Percentiles rank a stretch among this genome's conserved stretches.
Conservation (phyloP, 2,797 vertebrate species). For the Paramormyrops hopkinsi region DNA sequence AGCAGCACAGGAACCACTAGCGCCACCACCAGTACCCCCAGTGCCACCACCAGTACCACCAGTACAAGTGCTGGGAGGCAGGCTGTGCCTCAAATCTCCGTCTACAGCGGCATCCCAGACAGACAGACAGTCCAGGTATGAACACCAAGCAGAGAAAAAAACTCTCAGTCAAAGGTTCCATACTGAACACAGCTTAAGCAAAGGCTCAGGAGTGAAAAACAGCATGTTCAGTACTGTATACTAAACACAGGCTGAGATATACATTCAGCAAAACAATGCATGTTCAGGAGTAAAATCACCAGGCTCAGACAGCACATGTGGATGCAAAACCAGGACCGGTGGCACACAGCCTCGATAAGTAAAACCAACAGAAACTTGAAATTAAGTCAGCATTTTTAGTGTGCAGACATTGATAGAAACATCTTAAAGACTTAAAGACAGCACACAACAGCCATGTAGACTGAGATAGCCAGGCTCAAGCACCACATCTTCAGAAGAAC, state of each 20-base stretch:
- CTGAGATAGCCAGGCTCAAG: not conserved
- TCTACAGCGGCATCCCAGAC: slow-evolving; percentile 71
- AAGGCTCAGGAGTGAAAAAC: not conserved
- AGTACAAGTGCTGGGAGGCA: slow-evolving; percentile 43
- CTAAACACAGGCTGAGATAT: not conserved
- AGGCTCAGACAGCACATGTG: not conserved
- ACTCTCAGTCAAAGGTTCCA: not conserved
- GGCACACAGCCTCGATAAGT: not conserved
- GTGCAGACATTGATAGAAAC: not conserved
- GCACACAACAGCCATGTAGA: not conserved
- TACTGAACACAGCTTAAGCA: not conserved
- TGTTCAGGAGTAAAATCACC: not conserved
- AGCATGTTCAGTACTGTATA: not conserved
- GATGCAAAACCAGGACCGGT: not conserved
- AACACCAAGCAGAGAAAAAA: slow-evolving; percentile 11
- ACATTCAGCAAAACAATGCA: not conserved
- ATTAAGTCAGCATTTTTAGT: not conserved
- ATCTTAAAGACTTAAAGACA: not conserved
- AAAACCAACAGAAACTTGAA: not conserved
- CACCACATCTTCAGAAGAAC: not conserved
- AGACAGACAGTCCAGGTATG: slow-evolving; percentile 74
- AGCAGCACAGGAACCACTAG: slow-evolving; percentile 42
- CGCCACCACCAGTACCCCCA: slow-evolving; percentile 44
- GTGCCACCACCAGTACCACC: slow-evolving; percentile 20
- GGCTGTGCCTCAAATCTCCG: slow-evolving; percentile 59